phyloP scores from a whole-genome alignment of 2,113 vertebrate genomes.

The Ranitomeya variabilis region DNA sequence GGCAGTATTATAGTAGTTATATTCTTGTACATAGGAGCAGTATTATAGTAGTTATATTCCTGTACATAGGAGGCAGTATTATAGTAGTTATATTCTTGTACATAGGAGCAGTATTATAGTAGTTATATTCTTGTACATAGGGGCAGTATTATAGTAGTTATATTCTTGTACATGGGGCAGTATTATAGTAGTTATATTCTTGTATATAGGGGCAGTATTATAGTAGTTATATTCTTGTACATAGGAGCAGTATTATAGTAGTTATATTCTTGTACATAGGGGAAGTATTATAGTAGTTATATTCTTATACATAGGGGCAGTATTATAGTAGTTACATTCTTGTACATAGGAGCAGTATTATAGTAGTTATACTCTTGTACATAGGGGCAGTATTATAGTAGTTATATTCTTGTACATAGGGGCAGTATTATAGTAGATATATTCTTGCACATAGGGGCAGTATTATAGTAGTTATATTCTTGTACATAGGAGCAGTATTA shows the following conservation, averaged over 20 bases:
- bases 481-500: background rate
- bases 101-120: background rate
- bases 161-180: background rate
- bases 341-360: background rate
- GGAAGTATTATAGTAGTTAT: background rate
- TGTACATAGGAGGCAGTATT: background rate
- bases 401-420: background rate
- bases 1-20: background rate
- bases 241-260: background rate
- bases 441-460: background rate
- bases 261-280: background rate
- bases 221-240: constrained; percentile 4
- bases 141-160: constrained; percentile 6
- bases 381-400: background rate
- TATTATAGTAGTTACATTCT: constrained; percentile 3
- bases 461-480: background rate
- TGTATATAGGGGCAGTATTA: background rate
- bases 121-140: constrained; percentile 1
- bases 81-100: background rate
- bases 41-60: background rate
- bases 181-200: background rate
- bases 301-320: background rate
- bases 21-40: background rate
- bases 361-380: background rate
- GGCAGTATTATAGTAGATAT: background rate